These are phyloP conservation scores for Zoanthus gigantus DNA, from an alignment of 92 coral and sea anemone genomes.

Conservation along the genomic window DNA sequence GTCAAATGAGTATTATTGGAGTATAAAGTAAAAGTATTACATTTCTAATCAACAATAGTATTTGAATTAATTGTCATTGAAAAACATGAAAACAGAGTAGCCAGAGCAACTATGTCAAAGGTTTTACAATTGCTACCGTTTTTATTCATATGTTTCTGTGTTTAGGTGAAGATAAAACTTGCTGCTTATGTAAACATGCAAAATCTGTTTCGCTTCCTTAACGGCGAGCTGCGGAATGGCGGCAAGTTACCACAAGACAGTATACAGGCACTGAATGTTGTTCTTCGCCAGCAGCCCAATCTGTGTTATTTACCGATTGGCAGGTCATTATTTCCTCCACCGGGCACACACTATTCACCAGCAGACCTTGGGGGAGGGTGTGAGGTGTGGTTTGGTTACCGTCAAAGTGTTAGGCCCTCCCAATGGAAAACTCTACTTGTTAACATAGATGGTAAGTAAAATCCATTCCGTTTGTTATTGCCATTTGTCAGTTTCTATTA, in stretches of 20 bases:
- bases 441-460: constrained; percentile 61
- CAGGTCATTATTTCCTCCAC: constrained; percentile 54
- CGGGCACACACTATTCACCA: constrained; percentile 2
- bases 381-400: constrained; percentile 63
- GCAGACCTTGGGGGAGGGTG: constrained; percentile 61
- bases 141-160: background rate
- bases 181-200: constrained; percentile 13
- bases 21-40: no score
- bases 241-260: constrained; percentile 39
- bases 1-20: no score
- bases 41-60: no score
- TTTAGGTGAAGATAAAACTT: constrained; percentile 28
- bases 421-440: constrained; percentile 63
- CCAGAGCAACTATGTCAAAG: no score
- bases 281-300: constrained; percentile 58
- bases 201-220: constrained; percentile 28
- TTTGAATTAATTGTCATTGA: no score
- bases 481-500: no score
- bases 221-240: constrained; percentile 23
- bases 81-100: no score
- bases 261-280: constrained; percentile 54
- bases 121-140: no score
- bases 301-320: constrained; percentile 56
- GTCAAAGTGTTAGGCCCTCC: constrained; percentile 57
- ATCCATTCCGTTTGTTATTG: background rate